These are phyloP conservation scores for Tinea trinotella DNA, from an alignment of 2,888 invertebrate genomes.

Conservation along the genomic window DNA sequence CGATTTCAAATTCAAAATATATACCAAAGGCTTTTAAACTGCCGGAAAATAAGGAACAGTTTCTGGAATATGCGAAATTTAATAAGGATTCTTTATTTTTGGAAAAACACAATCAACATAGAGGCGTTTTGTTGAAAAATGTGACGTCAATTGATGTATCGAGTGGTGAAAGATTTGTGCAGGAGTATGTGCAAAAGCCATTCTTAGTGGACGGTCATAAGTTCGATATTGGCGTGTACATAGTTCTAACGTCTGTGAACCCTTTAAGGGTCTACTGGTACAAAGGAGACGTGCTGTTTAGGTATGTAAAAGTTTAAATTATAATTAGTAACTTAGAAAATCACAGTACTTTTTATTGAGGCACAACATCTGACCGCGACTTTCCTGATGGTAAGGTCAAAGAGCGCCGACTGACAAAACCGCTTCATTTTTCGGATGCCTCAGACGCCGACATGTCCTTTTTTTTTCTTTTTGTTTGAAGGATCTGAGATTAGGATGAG, in stretches of 20 bases:
- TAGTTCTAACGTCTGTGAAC: conserved; percentile 90
- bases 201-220: conserved; percentile 93
- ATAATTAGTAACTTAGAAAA: background rate
- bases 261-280: conserved; percentile 92
- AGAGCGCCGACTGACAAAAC: too few relatives aligned
- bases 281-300: conserved; percentile 89
- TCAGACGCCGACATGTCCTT: too few relatives aligned
- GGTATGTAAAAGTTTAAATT: conserved; percentile 58
- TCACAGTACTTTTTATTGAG: too few relatives aligned
- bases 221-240: conserved; percentile 97
- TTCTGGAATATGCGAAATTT: conserved; percentile 76
- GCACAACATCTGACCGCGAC: too few relatives aligned
- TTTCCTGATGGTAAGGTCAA: too few relatives aligned
- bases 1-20: conserved; percentile 82
- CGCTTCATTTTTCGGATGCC: too few relatives aligned
- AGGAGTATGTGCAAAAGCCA: conserved; percentile 91
- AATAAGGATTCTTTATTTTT: conserved; percentile 86
- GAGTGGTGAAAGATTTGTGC: conserved; percentile 85
- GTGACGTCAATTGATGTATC: conserved; percentile 80
- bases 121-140: conserved; percentile 85
- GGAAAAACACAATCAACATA: conserved; percentile 92
- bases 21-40: conserved; percentile 92
- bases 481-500: too few relatives aligned
- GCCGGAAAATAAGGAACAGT: conserved; percentile 80
- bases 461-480: too few relatives aligned